These are phyloP conservation scores for Campoletis sonorensis DNA, from an alignment of 1,140 invertebrate species.

Conservation along the genomic window DNA sequence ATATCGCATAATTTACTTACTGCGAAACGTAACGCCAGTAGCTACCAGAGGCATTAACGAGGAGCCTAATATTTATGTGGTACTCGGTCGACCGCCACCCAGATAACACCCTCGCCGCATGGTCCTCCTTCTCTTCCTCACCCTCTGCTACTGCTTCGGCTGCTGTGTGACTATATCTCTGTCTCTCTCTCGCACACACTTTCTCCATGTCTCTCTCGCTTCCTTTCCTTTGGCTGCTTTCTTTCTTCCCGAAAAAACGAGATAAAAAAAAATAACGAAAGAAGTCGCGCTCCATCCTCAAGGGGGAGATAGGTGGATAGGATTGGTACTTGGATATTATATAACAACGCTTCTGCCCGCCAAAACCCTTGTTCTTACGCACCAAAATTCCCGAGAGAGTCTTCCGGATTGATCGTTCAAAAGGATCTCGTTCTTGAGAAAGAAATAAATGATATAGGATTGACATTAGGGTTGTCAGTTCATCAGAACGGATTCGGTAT, in stretches of 20 bases:
- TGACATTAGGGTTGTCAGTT: neutral
- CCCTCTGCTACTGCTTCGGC: slow-evolving; percentile 39
- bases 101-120: slow-evolving; percentile 74
- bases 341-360: neutral
- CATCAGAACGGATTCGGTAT: neutral
- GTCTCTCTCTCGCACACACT: slow-evolving; percentile 48
- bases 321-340: slow-evolving; percentile 38
- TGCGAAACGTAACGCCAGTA: slow-evolving; percentile 78
- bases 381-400: slow-evolving; percentile 23
- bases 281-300: slow-evolving; percentile 31
- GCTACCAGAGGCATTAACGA: slow-evolving; percentile 77
- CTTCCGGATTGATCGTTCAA: slow-evolving; percentile 39
- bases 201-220: slow-evolving; percentile 1
- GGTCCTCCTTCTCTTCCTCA: slow-evolving; percentile 49
- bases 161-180: slow-evolving; percentile 26
- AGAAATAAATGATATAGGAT: neutral
- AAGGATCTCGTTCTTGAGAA: slow-evolving; percentile 6
- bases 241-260: slow-evolving; percentile 38
- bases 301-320: slow-evolving; percentile 35
- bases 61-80: slow-evolving; percentile 77
- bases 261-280: slow-evolving; percentile 46
- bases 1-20: slow-evolving; percentile 78
- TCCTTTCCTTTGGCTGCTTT: slow-evolving; percentile 21
- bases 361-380: slow-evolving; percentile 30
- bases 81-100: slow-evolving; percentile 73